Conservation (phyloP, 2,888 invertebrate species). For the Lasioglossum pauxillum region DNA sequence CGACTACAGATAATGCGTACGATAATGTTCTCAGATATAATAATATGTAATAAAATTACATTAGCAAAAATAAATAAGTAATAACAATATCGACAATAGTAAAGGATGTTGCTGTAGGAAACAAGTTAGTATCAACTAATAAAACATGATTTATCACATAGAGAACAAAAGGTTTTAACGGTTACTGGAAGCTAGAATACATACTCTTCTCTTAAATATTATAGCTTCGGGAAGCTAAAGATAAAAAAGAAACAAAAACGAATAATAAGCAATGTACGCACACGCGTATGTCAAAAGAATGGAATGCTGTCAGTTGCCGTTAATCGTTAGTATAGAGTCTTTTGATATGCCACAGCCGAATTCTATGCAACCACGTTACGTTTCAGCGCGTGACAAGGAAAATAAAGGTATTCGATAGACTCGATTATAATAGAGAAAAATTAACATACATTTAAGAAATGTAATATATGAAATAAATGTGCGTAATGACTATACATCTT, state of each 20-base stretch:
- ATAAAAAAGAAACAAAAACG: background rate
- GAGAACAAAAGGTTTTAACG: constrained; percentile 12
- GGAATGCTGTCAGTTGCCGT: constrained; percentile 47
- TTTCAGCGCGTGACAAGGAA: background rate
- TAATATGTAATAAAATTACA: constrained; percentile 1
- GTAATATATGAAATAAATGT: constrained; percentile 26
- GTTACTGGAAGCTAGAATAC: constrained; percentile 11
- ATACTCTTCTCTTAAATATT: background rate
- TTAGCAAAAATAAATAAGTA: constrained; percentile 20
- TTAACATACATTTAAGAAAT: constrained; percentile 23
- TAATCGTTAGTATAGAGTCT: constrained; percentile 30
- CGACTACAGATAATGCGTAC: constrained; percentile 2
- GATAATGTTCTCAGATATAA: background rate
- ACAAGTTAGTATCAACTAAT: constrained; percentile 16
- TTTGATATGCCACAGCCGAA: constrained; percentile 47
- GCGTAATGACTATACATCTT: constrained; percentile 13
- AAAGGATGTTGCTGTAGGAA: constrained; percentile 25
- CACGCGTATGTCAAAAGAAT: constrained; percentile 21
- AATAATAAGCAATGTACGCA: constrained; percentile 18
- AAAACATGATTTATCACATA: constrained; percentile 45
- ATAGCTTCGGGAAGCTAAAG: background rate
- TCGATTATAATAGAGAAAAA: background rate
- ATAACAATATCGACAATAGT: constrained; percentile 18
- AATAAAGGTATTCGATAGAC: constrained; percentile 25
- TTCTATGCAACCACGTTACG: constrained; percentile 9